Base-by-base conservation (phyloP, 37 sponge, comb jelly and placozoan species). In the Ephydatia muelleri region DNA sequence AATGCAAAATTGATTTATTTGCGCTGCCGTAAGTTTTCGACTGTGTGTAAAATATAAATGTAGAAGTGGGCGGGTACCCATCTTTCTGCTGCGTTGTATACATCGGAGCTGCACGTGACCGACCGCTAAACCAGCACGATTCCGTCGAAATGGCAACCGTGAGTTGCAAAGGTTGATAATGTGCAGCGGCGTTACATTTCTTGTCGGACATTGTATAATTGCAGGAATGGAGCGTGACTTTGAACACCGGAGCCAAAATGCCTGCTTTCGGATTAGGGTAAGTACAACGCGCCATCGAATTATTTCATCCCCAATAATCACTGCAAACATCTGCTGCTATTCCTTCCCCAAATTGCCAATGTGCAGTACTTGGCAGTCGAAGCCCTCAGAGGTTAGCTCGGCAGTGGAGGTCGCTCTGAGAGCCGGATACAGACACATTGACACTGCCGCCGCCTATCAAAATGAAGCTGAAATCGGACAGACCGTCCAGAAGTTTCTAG, bases 391-490 rank as follows among this genome's bases (percentile, higher is more conserved):
- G 27, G 88, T 88, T 30, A 89, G 78, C 35, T 72, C 78, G 27
- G 93, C 93, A 33, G 87, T 93, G 3, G 86, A 88, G n/a, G 83
- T 32, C 23, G 93, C 93, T 6, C 64, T 93, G 19, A 69, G 75
- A 35, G 86, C 70, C 16, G 95, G 95, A 27, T 94, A 94, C 73
- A 73, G 89, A 9, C 95, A 94, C 87, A 78, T 94, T 29, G 95
- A 94, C 89, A 88, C 92, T 86, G 95, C 95, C 25, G 82, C 77
- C 49, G 78, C 79, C 72, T 94, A 94, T 38, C 49, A 35, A 36
- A 94, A 94, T 47, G 95, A 94, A 40, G 87, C 38, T 1, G 95
- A 94, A 79, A 57, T 97, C 47, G 98, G 98, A 31, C 85, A 73
- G 39, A 93, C 96, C n/a, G 65, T 97, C 0, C 74, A 91, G 79